Evolutionary conservation across 2,797 vertebrate species (phyloP), one percentile per base, ranked within the genome.

Genomic region (Rhodeus uyekii): DNA sequence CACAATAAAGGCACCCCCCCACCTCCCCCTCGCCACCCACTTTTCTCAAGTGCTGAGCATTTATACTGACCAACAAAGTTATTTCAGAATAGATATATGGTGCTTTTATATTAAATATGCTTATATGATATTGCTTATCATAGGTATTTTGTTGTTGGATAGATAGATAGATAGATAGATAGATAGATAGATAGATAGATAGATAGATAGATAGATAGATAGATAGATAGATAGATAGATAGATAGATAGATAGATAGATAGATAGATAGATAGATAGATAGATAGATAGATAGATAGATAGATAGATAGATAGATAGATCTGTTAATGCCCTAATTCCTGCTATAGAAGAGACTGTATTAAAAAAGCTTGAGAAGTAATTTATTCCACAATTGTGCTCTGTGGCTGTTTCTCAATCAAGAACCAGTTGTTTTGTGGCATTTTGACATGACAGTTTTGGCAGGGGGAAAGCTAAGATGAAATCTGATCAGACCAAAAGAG

Each of bases 351-450:
- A 53, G 19, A 14, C 29, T n/a, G 5, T 13, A 16, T 34, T 73
- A 10, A 53, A 36, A 74, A 76, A 32, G 29, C 9, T 60, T 53
- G 24, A 12, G 16, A 7, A 76, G 32, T 32, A 3, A 61, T 44
- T 32, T 44, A 32, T 76, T 32, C 2, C 24, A 44, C 24, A 61
- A 44, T 14, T 44, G 16, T 42, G 9, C n/a, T 75, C 53, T 44
- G 36, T 5, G 32, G 3, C 34, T 38, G 8, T 76, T 76, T 61
- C 55, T 42, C 18, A 29, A 22, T 61, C 38, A 76, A 61, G 1
- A 61, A 44, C 58, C 55, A 27, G 53, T n/a, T 76, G 18, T 76
- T 76, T 76, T 44, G 74, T 76, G 74, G 74, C 55, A 61, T 32
- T 44, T 19, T 44, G 18, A 76, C 74, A 61, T 61, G 55, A 61